phyloP scores from a whole-genome alignment of 2,888 invertebrate genomes.

The Yponomeuta cagnagella region DNA sequence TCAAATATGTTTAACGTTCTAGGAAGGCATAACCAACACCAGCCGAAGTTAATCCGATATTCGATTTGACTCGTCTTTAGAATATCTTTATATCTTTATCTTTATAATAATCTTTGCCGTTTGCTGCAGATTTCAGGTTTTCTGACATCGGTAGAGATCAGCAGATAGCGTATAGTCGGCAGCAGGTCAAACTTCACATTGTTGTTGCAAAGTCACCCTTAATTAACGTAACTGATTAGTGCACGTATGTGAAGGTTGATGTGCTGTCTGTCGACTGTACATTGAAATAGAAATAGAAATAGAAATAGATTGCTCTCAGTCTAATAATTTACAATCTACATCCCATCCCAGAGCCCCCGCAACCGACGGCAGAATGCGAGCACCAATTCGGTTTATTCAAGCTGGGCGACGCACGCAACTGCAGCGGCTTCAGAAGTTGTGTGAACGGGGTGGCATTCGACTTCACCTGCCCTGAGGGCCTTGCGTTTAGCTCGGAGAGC shows the following conservation, averaged over 20 bases:
- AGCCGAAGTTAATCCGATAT: neutral
- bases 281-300: no score
- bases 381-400: conserved; percentile 89
- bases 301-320: no score
- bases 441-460: conserved; percentile 84
- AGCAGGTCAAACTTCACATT: no score
- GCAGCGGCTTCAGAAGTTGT: conserved; percentile 89
- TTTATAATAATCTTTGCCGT: no score
- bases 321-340: neutral
- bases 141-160: no score
- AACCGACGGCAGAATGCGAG: conserved; percentile 86
- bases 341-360: conserved; percentile 75
- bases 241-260: no score
- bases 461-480: conserved; percentile 88
- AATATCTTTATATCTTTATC: no score
- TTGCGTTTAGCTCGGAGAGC: conserved; percentile 83
- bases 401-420: conserved; percentile 77
- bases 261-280: no score
- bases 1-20: neutral
- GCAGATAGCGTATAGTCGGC: no score
- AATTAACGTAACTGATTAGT: no score
- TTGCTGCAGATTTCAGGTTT: no score
- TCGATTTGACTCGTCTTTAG: neutral
- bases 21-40: neutral
- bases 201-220: no score